Base-by-base conservation (phyloP, 2,888 invertebrate genomes). In the Calliphora vomitoria region DNA sequence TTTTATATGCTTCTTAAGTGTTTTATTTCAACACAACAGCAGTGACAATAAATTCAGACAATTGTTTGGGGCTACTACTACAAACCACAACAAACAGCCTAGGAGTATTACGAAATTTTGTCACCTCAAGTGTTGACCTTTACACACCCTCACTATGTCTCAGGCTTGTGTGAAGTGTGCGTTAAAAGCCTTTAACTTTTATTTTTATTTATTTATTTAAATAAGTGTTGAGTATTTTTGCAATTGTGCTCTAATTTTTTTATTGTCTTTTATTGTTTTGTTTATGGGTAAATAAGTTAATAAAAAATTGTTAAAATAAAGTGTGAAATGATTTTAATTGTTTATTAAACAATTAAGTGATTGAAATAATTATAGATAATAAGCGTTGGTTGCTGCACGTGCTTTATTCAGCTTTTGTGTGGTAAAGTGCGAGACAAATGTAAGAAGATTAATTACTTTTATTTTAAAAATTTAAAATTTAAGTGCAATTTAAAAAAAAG, bases 91-190 rank as follows among this genome's bases (percentile, higher is more conserved):
- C n/a, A 47, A 20, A 35, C 35, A 38, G 68, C 68, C n/a, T 20
- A 6, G 4, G 31, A 44, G 41, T 53, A 79, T 85, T 85, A 71
- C 66, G 79, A 82, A 79, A 85, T 82, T 79, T 87, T 87, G 87
- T 85, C 87, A 87, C 87, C 79, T 79, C 18, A 85, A 87, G 87
- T 87, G 87, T 79, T 87, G 87, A 87, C 87, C 87, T 87, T 79
- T 85, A 82, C 87, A 87, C 87, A 85, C 87, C 85, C 87, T 85
- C 85, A 79, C 58, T n/a, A 8, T 38, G 66, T 31, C 8, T 62
- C 11, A 13, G 20, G 20, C 20, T 41, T 66, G 11, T 13, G 13
- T 8, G 11, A 44, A 11, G 13, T 55, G 25, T 25, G 25, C 25
- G 25, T 25, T 25, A 25, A 25, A 25, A 25, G 25, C 25, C 25